These are phyloP conservation scores for Phaonia tiefii DNA, from an alignment of 2,888 invertebrate genomes.

Conservation along the genomic window DNA sequence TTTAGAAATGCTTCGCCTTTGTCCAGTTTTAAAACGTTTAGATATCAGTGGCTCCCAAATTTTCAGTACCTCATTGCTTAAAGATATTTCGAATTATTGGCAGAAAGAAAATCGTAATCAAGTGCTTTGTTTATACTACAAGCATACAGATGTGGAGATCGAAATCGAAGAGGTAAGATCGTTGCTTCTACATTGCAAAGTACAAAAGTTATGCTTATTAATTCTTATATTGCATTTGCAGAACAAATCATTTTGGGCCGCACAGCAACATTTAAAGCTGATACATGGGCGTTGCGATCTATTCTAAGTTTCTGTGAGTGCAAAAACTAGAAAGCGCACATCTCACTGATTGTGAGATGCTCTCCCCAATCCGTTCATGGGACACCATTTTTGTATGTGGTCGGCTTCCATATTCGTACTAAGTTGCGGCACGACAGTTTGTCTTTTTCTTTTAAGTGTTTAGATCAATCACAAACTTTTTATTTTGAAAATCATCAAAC, in stretches of 20 bases:
- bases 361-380: no score
- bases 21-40: constrained; percentile 72
- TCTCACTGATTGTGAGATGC: no score
- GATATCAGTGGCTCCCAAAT: constrained; percentile 74
- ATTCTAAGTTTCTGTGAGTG: no score
- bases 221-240: constrained; percentile 58
- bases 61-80: constrained; percentile 70
- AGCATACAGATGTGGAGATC: constrained; percentile 72
- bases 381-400: no score
- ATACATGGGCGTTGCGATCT: no score
- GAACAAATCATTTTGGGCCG: constrained; percentile 70
- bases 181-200: constrained; percentile 2
- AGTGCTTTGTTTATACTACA: constrained; percentile 72
- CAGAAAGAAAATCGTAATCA: constrained; percentile 60
- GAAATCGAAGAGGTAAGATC: constrained; percentile 71
- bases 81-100: constrained; percentile 67
- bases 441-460: no score
- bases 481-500: no score
- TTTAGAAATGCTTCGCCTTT: constrained; percentile 71
- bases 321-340: no score
- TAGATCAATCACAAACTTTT: no score
- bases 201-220: constrained; percentile 2
- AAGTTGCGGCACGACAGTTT: no score
- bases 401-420: no score
- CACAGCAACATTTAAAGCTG: constrained; percentile 71